Evolutionary conservation across 2,797 vertebrate species (phyloP).

Genomic region (Fistularia tabacaria): DNA sequence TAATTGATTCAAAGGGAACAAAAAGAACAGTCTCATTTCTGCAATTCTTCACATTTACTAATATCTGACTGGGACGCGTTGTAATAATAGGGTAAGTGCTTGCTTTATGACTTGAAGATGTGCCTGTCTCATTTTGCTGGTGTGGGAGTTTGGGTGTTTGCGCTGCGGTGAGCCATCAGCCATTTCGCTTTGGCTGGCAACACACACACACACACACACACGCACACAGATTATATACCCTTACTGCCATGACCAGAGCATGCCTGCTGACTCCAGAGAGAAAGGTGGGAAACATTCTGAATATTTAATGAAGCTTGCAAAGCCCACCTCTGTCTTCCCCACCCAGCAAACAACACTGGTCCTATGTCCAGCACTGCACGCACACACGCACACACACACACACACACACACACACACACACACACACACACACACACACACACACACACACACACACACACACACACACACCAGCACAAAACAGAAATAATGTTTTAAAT

Average conservation of each 20-base stretch:
- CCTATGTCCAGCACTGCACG: constrained; percentile 48
- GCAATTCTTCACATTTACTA: constrained; percentile 46
- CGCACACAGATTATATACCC: constrained; percentile 50
- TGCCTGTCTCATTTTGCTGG: constrained; percentile 51
- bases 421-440: constrained; percentile 61
- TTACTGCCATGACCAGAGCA: constrained; percentile 47
- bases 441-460: constrained; percentile 23
- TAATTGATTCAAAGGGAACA: constrained; percentile 28
- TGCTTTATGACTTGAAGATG: constrained; percentile 60
- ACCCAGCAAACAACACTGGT: constrained; percentile 36
- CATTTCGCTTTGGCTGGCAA: constrained; percentile 45
- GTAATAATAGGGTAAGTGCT: constrained; percentile 36
- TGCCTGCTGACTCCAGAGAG: constrained; percentile 67
- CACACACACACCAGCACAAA: constrained; percentile 77
- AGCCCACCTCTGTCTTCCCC: constrained; percentile 67
- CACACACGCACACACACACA: constrained; percentile 47
- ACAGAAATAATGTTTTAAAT: constrained; percentile 99
- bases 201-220: constrained; percentile 19
- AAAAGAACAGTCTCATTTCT: constrained; percentile 23
- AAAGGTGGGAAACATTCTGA: constrained; percentile 76
- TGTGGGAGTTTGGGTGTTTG: constrained; percentile 53
- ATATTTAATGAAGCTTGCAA: constrained; percentile 95
- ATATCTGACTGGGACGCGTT: constrained; percentile 40
- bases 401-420: constrained; percentile 7
- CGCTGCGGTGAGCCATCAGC: constrained; percentile 56